A percentile compares a stretch with the other conserved stretches of the same genome.
Conservation (phyloP, 2,113 vertebrate genomes). For the Oreochromis spilurus region DNA sequence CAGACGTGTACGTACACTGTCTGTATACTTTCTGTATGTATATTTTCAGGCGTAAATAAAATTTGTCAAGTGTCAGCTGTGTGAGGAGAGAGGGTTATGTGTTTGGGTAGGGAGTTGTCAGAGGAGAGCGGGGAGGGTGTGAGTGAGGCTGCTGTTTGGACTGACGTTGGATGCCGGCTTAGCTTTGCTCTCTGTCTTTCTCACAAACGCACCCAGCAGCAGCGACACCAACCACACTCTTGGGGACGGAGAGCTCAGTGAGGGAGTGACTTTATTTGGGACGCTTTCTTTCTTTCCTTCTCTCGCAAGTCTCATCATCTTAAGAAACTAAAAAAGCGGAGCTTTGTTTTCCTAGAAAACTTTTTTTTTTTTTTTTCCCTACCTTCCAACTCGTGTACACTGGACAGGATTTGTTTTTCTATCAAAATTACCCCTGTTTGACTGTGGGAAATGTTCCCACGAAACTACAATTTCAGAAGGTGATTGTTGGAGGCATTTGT, state of each 20-base stretch:
- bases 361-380: background rate
- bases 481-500: background rate
- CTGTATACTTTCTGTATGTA: background rate
- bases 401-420: background rate
- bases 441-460: background rate
- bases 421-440: background rate
- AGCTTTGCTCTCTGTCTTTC: background rate
- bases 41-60: background rate
- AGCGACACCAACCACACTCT: conserved; percentile 40
- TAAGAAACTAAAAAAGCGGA: background rate
- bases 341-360: background rate
- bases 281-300: conserved; percentile 20
- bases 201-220: conserved; percentile 40
- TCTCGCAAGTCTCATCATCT: background rate
- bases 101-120: background rate
- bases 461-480: background rate
- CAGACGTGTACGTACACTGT: background rate
- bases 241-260: conserved; percentile 18
- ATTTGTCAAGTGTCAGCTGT: background rate
- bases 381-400: background rate
- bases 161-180: conserved; percentile 43
- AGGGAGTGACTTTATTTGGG: conserved; percentile 23
- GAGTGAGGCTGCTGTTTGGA: conserved; percentile 40
- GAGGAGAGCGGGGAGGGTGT: background rate
- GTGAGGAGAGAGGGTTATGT: background rate